Base-by-base conservation (phyloP, 2,888 invertebrate species). In the Willowsia nigromaculata region DNA sequence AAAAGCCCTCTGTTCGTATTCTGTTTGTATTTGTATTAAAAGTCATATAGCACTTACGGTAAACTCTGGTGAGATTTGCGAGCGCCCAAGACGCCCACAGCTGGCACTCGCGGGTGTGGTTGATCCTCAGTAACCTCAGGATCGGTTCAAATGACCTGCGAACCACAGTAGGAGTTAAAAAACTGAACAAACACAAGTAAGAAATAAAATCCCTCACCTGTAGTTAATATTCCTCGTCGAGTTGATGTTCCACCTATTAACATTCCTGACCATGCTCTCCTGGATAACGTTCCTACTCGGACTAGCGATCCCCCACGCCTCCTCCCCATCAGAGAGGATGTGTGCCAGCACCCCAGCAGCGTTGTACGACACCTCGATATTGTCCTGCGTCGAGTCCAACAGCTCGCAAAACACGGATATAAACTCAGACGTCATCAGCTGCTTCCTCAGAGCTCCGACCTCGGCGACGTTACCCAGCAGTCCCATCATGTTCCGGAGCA, bases 81-180 rank as follows among this genome's bases (percentile, higher is more conserved):
- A 99, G 95, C 0, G 99, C 99, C 99, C 99, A 99, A 7, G 97
- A 97, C 1, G 99, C 98, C 99, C 99, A 99, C 94, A 98, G 97
- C 94, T 98, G 98, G 94, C 98, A 98, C 94, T 97, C 96, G 0
- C 97, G 97, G 0, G 98, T 98, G 93, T 98, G 97, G 93, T 96
- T 96, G 84, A 97, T 96, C 90, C 96, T 95, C 68, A 98, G 95
- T 90, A 99, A 95, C 91, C 97, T 95, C 30, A 99, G 95, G 90
- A 99, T 98, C 0, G 99, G 99, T 93, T 98, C 97, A 94, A 99
- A 99, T 40, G 97, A 97, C 91, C 98, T 94, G 92, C 30, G 47
- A 74, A 90, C 59, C 0, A 40, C 9, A 53, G n/a, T 15, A 47
- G 13, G 9, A 0, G 0, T 18, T 30, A n/a, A n/a, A n/a, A n/a